These are phyloP conservation scores for Aselliscus stoliczkanus DNA, from an alignment of 2,797 vertebrate genomes.

Conservation along the genomic window DNA sequence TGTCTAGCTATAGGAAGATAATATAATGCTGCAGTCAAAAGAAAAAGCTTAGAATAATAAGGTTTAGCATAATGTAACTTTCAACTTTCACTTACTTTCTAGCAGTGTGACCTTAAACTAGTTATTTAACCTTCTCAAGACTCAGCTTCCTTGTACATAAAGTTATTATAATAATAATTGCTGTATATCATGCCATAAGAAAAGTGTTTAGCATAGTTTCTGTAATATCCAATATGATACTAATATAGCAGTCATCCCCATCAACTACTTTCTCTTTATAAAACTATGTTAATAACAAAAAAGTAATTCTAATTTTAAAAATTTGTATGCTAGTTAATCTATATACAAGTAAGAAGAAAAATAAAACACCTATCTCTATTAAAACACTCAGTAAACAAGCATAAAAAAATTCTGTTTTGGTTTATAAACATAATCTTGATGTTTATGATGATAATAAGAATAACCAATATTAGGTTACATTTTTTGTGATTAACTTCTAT, in stretches of 20 bases:
- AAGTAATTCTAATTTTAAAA: not conserved
- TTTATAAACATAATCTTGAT: not conserved
- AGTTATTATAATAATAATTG: not conserved
- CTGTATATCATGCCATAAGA: not conserved
- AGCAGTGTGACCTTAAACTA: not conserved
- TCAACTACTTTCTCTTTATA: not conserved
- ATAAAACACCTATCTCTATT: not conserved
- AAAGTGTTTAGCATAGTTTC: not conserved
- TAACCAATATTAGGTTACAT: not conserved
- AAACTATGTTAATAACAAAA: not conserved
- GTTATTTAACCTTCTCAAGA: not conserved
- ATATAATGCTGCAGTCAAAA: not conserved
- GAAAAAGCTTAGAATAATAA: not conserved
- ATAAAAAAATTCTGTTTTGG: not conserved
- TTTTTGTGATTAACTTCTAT: not conserved
- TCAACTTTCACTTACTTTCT: conserved; percentile 13
- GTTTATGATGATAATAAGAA: not conserved
- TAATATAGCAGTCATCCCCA: not conserved
- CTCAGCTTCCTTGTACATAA: not conserved
- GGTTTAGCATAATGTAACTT: conserved; percentile 8
- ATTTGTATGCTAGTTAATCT: not conserved
- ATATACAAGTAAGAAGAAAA: not conserved
- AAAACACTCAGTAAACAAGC: not conserved
- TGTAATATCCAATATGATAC: not conserved
- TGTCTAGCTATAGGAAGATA: not conserved